phyloP scores from a whole-genome alignment of 2,797 vertebrate genomes.

The Lutjanus campechanus region DNA sequence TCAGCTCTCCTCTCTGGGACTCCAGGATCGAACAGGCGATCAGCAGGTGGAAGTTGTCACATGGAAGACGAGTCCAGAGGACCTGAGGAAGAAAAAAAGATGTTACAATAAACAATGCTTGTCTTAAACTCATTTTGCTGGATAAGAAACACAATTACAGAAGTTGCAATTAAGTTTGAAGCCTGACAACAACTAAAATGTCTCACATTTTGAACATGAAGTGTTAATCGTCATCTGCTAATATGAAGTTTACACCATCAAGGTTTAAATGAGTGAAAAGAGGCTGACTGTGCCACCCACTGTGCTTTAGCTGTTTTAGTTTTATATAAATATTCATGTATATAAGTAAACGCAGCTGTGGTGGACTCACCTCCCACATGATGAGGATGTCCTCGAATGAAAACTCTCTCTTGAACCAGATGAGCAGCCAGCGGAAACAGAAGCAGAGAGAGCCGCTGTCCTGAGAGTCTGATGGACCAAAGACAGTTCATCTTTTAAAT shows the following conservation, averaged over 20 bases:
- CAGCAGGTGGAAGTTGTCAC: slow-evolving; percentile 92
- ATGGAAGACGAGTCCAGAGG: slow-evolving; percentile 90
- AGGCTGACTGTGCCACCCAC: neutral
- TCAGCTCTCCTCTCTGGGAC: slow-evolving; percentile 91
- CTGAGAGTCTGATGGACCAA: slow-evolving; percentile 87
- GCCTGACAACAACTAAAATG: no score
- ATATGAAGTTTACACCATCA: neutral
- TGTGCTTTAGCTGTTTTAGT: neutral
- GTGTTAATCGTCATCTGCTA: no score
- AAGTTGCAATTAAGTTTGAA: no score
- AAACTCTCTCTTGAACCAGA: slow-evolving; percentile 96
- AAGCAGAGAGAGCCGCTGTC: slow-evolving; percentile 94
- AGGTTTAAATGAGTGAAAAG: no score
- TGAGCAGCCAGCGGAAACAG: slow-evolving; percentile 95
- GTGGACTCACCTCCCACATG: slow-evolving; percentile 90
- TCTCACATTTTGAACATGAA: neutral
- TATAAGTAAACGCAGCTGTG: no score
- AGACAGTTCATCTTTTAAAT: neutral
- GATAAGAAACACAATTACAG: neutral
- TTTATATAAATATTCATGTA: neutral
- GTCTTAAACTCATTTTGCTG: neutral
- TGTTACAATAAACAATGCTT: neutral
- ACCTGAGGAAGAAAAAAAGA: slow-evolving; percentile 80
- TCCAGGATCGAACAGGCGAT: slow-evolving; percentile 92
- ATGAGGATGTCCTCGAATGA: slow-evolving; percentile 91